Base-by-base conservation (phyloP, 2,888 invertebrate species). In the Volucella zonaria region DNA sequence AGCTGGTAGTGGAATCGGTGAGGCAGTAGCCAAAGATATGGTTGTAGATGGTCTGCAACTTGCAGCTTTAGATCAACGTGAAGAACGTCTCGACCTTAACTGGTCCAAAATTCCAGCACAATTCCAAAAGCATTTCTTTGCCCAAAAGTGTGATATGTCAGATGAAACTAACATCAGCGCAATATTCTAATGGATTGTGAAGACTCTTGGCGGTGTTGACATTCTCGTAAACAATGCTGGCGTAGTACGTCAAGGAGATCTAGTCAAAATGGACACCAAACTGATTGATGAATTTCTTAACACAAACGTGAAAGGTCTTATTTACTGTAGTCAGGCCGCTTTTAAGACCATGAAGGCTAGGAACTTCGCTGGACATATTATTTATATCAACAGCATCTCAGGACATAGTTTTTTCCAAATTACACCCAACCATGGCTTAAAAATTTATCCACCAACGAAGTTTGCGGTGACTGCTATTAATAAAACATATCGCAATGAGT, bases 101-200 rank as follows among this genome's bases (percentile, higher is more conserved):
- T 76, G 82, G 2, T 18, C 70, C 0, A 52, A 59, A 9, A 52
- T 88, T 10, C 51, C 73, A 6, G 59, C 42, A 1, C 58, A 75
- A n/a, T 4, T 66, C 89, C 89, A 23, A 87, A 87, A 73, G 0
- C 18, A 52, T 0, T 88, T 92, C 12, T 87, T 91, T 62, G 89
- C 92, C 1, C 80, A 90, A 54, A 88, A 90, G 75, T 93, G 93
- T 86, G 93, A 94, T 86, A 87, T 94, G 3, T 89, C 89, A 1
- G 91, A 92, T n/a, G 93, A 93, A 81, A 91, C 92, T 0, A 92
- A 93, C 1, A 92, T 94, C 40, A 77, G 92, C 45, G 88, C 88
- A 3, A 92, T 93, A 64, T 94, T 94, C 88, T 87, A 89, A 9
- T 91, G 90, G 89, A 91, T 93, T 64, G 91, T 93, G 23, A 87